A percentile compares a stretch with the other conserved stretches of the same genome.
Conservation (phyloP, 2,797 vertebrate species). For the Molossus alvarezi region DNA sequence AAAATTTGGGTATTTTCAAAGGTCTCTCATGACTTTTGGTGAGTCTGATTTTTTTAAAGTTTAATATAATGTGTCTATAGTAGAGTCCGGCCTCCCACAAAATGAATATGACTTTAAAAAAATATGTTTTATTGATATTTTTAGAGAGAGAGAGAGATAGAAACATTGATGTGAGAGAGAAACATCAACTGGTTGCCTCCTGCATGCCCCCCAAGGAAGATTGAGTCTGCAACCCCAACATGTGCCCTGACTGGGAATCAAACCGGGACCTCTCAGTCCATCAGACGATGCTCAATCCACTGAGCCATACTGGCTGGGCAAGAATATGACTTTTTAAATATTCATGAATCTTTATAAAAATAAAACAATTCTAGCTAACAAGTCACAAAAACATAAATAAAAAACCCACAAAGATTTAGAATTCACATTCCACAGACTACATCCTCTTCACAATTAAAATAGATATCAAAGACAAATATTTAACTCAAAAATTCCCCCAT, state of each 20-base stretch:
- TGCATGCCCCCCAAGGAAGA: too few relatives aligned
- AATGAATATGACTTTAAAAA: slow-evolving; percentile 33
- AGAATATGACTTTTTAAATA: slow-evolving; percentile 33
- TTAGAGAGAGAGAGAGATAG: too few relatives aligned
- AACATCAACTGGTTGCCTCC: too few relatives aligned
- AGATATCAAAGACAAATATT: slow-evolving; percentile 23
- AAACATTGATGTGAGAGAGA: too few relatives aligned
- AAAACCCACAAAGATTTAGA: neutral
- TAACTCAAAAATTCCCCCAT: slow-evolving; percentile 11
- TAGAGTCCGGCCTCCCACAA: neutral
- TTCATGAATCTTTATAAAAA: slow-evolving; percentile 58
- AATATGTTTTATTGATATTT: too few relatives aligned
- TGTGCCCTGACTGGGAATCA: too few relatives aligned
- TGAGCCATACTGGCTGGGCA: too few relatives aligned
- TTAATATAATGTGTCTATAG: neutral
- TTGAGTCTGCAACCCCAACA: too few relatives aligned
- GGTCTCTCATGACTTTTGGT: neutral
- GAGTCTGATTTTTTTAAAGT: neutral
- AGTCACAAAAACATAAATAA: slow-evolving; percentile 11
- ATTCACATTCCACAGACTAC: neutral
- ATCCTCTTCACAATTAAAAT: slow-evolving; percentile 40
- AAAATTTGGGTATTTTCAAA: slow-evolving; percentile 49
- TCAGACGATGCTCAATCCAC: too few relatives aligned
- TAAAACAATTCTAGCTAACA: neutral
- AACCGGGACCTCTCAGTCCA: too few relatives aligned